phyloP scores from a whole-genome alignment of 2,797 vertebrate species.

The Gymnoscopelus braueri region DNA sequence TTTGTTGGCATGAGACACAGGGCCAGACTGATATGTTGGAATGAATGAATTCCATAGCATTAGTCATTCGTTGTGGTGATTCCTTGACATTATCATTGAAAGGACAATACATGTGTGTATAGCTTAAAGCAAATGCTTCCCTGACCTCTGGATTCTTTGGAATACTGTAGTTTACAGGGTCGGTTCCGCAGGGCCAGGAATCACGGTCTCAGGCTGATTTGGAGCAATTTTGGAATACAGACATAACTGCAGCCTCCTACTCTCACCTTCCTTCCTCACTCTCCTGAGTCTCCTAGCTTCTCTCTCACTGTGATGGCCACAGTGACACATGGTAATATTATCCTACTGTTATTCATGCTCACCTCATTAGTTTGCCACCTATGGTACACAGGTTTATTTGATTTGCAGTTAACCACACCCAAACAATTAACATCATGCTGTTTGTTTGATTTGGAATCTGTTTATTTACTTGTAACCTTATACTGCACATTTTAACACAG shows the following conservation, averaged over 20 bases:
- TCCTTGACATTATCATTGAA: constrained; percentile 27
- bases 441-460: no score
- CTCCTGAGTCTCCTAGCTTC: constrained; percentile 33
- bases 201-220: constrained; percentile 1
- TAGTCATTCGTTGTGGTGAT: constrained; percentile 31
- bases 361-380: no score
- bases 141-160: constrained; percentile 10
- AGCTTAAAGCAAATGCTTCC: constrained; percentile 1
- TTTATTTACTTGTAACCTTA: no score
- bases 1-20: constrained; percentile 33
- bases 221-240: constrained; percentile 18
- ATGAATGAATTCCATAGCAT: constrained; percentile 43
- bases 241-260: neutral
- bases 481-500: no score
- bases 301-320: no score
- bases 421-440: no score
- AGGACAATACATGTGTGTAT: constrained; percentile 17
- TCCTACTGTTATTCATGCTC: no score
- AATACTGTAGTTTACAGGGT: neutral
- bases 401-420: no score
- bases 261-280: constrained; percentile 33
- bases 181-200: neutral
- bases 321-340: no score
- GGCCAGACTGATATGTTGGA: constrained; percentile 29
- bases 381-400: no score